These are phyloP conservation scores for Tapirus terrestris DNA, from an alignment of 2,113 vertebrate species.

Conservation along the genomic window DNA sequence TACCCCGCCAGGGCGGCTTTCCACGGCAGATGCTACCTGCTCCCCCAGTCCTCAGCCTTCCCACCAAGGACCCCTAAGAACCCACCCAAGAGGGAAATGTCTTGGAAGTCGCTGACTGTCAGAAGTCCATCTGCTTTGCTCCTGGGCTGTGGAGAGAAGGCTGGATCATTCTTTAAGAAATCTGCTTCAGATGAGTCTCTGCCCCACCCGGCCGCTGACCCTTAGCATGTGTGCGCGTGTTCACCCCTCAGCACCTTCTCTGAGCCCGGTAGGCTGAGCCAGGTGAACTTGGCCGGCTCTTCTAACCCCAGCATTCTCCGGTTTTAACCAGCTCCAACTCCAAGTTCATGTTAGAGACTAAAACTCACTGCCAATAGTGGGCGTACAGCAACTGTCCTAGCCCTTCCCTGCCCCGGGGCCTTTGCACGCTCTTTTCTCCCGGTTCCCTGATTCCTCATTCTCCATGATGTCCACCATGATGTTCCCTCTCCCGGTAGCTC, in stretches of 20 bases:
- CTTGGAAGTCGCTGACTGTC: neutral
- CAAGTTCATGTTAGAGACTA: no score
- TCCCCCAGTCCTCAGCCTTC: rapidly evolving
- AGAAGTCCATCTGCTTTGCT: neutral
- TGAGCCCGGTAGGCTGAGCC: neutral
- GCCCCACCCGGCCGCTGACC: rapidly evolving
- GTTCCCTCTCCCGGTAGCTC: neutral
- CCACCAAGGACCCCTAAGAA: neutral
- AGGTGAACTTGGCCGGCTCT: rapidly evolving
- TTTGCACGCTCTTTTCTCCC: neutral
- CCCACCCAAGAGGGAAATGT: neutral
- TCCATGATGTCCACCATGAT: neutral
- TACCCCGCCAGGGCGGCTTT: neutral
- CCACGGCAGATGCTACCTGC: neutral
- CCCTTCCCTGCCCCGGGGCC: neutral
- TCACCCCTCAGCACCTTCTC: neutral
- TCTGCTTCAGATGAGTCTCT: neutral
- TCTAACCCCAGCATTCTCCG: neutral
- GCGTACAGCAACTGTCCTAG: rapidly evolving
- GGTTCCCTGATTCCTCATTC: rapidly evolving
- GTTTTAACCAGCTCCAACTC: neutral
- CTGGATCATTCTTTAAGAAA: neutral
- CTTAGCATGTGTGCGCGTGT: rapidly evolving
- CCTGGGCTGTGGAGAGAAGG: neutral
- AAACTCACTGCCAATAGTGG: neutral